These are phyloP conservation scores for Palaemon carinicauda DNA, from an alignment of 1,140 invertebrate species.

Conservation along the genomic window DNA sequence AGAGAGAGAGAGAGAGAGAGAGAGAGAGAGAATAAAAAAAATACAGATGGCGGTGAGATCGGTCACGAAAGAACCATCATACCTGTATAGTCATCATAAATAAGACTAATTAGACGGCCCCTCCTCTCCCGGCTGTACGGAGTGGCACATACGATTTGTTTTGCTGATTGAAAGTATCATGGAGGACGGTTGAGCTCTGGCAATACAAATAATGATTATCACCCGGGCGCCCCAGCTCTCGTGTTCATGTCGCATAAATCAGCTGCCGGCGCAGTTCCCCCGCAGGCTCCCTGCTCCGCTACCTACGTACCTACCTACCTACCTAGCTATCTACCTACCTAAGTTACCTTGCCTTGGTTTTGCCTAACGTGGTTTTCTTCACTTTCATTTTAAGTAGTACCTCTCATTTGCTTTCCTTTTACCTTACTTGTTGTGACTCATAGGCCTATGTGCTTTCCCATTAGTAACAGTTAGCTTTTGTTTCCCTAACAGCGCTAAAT, in stretches of 20 bases:
- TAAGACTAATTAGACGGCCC: conserved; percentile 41
- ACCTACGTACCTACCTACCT: conserved; percentile 30
- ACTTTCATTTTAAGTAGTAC: too few relatives aligned
- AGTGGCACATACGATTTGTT: conserved; percentile 55
- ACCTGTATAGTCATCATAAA: conserved; percentile 2
- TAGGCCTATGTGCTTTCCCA: too few relatives aligned
- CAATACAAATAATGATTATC: conserved; percentile 57
- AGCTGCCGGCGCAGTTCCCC: conserved; percentile 39
- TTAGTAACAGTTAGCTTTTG: too few relatives aligned
- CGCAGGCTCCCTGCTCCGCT: conserved; percentile 28
- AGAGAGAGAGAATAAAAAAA: too few relatives aligned
- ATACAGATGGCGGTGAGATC: too few relatives aligned
- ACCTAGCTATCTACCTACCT: conserved; percentile 3
- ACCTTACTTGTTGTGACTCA: too few relatives aligned
- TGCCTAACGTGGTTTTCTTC: too few relatives aligned
- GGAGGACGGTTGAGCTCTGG: conserved; percentile 37
- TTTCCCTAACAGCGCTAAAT: too few relatives aligned
- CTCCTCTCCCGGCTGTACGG: neutral
- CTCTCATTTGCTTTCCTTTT: too few relatives aligned
- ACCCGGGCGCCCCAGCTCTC: conserved; percentile 42
- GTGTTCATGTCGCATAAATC: conserved; percentile 50
- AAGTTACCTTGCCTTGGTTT: neutral
- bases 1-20: too few relatives aligned
- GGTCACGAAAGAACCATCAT: too few relatives aligned
- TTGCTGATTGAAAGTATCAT: conserved; percentile 53